phyloP scores from a whole-genome alignment of 23 tunicate species.

The Ciona savignyi region DNA sequence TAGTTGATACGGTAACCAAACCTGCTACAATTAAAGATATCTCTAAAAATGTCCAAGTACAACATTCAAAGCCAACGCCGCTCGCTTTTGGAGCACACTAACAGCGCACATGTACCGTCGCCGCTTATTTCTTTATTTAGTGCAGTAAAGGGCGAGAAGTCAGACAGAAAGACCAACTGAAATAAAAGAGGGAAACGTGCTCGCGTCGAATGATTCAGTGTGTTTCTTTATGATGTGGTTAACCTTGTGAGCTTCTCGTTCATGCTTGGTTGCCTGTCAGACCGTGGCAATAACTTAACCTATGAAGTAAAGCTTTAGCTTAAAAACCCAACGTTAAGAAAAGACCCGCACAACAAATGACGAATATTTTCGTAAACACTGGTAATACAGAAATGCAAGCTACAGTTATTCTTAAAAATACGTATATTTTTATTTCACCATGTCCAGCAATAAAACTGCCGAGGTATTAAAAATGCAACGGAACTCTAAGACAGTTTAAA shows the following conservation, averaged over 20 bases:
- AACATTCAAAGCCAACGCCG: neutral
- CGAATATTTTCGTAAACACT: no score
- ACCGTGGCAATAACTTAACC: neutral
- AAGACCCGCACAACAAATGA: no score
- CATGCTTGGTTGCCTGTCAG: neutral
- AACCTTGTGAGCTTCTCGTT: neutral
- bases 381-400: no score
- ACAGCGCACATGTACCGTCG: neutral
- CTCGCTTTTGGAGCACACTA: neutral
- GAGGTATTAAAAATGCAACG: no score
- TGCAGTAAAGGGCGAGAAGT: neutral
- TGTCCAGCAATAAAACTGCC: no score
- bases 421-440: no score
- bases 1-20: neutral
- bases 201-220: neutral
- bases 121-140: neutral
- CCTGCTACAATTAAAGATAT: constrained; percentile 1
- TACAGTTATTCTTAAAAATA: no score
- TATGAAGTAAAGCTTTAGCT: no score
- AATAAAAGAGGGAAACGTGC: neutral
- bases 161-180: neutral
- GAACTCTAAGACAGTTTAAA: no score
- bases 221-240: constrained; percentile 1
- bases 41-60: neutral
- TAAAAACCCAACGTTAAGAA: no score